Conservation (phyloP, 2,797 vertebrate species). For the Hybognathus amarus region DNA sequence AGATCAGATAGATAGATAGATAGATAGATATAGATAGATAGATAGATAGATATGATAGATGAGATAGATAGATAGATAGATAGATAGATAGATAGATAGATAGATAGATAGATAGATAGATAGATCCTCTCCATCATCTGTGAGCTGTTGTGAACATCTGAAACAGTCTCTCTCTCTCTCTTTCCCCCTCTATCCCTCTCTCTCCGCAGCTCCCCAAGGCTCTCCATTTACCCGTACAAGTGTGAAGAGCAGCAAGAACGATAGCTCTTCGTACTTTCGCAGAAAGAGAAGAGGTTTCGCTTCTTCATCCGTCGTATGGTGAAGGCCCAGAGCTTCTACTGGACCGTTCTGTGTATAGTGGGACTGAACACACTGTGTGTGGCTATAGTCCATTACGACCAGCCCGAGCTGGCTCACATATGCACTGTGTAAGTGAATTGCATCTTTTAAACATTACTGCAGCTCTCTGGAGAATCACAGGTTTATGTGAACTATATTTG, state of each 20-base stretch:
- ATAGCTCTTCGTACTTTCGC: conserved; percentile 90
- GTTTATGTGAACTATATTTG: conserved; percentile 38
- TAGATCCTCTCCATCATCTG: conserved; percentile 13
- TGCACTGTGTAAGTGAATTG: conserved; percentile 85
- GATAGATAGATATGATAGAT: not conserved
- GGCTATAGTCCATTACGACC: conserved; percentile 95
- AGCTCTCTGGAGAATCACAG: conserved; percentile 8
- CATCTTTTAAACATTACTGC: not conserved
- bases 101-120: not conserved
- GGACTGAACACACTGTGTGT: conserved; percentile 94
- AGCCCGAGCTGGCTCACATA: conserved; percentile 92
- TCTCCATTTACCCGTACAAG: conserved; percentile 91
- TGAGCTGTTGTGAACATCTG: conserved; percentile 5
- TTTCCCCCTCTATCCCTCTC: conserved; percentile 8
- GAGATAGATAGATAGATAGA: too few relatives aligned
- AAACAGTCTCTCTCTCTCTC: not conserved
- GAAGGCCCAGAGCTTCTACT: conserved; percentile 97
- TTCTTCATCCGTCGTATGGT: conserved; percentile 96
- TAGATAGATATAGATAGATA: not conserved
- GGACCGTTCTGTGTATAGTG: conserved; percentile 92
- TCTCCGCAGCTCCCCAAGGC: conserved; percentile 79
- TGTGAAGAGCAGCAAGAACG: conserved; percentile 89
- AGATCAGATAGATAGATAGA: too few relatives aligned
- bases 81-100: not conserved
- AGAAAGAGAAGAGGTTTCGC: conserved; percentile 93